A percentile compares a stretch with the other conserved stretches of the same genome.
Conservation (phyloP, 2,888 invertebrate genomes). For the Hydrotaea cyrtoneurina region DNA sequence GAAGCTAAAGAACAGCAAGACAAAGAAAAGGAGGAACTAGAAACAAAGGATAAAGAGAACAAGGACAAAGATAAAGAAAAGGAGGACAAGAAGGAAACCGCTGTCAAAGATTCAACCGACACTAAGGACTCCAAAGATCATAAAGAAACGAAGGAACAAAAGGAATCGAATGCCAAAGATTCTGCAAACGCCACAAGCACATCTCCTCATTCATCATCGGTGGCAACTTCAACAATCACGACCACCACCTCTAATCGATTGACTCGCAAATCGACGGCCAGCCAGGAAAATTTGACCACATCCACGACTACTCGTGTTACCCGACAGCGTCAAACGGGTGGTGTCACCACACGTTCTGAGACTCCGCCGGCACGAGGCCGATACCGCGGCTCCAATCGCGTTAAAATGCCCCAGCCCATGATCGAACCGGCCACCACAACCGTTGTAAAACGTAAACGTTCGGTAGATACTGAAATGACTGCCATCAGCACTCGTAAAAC, state of each 20-base stretch:
- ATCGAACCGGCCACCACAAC: conserved; percentile 61
- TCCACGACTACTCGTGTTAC: conserved; percentile 75
- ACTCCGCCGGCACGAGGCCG: conserved; percentile 69
- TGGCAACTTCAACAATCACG: conserved; percentile 48
- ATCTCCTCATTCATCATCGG: conserved; percentile 41
- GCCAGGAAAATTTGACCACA: conserved; percentile 71
- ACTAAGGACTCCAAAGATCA: conserved; percentile 59
- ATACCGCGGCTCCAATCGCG: conserved; percentile 65
- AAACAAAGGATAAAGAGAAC: conserved; percentile 51
- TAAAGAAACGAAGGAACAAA: conserved; percentile 59
- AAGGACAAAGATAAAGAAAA: conserved; percentile 43
- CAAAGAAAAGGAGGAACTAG: conserved; percentile 61
- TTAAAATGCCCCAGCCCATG: conserved; percentile 67
- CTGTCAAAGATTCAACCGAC: conserved; percentile 56
- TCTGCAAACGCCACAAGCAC: conserved; percentile 31
- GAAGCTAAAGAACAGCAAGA: conserved; percentile 57
- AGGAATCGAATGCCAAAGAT: conserved; percentile 41
- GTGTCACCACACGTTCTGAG: conserved; percentile 68
- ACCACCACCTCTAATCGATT: conserved; percentile 72
- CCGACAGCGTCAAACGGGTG: conserved; percentile 73
- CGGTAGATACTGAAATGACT: conserved; percentile 70
- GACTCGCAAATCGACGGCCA: conserved; percentile 77
- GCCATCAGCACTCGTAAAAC: conserved; percentile 42
- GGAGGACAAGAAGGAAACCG: conserved; percentile 53
- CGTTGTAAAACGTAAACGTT: conserved; percentile 74